Evolutionary conservation across 2,888 invertebrate species (phyloP).

Genomic region (Luperina nickerlii): DNA sequence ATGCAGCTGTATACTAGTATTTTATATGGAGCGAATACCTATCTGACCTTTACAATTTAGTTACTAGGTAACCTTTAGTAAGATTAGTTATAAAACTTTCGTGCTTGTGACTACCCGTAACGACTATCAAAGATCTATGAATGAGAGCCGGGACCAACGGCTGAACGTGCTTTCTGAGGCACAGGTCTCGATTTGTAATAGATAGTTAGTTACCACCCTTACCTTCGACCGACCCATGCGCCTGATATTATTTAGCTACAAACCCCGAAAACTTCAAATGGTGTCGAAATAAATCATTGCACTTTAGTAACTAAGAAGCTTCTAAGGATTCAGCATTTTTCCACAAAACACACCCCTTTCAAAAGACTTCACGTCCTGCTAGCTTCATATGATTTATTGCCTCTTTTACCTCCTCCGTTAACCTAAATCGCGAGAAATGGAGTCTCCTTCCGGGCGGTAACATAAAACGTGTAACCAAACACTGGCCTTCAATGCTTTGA

Average conservation of each 20-base stretch:
- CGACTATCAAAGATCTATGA: background rate
- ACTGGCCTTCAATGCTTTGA: conserved; percentile 26
- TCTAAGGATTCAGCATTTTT: background rate
- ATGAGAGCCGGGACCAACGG: background rate
- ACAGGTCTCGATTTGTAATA: background rate
- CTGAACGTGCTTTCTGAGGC: background rate
- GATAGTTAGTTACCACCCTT: background rate
- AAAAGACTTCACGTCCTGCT: background rate
- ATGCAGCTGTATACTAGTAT: background rate
- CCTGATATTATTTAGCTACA: too few species aligned
- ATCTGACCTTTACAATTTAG: background rate
- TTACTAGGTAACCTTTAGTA: background rate
- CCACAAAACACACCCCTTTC: background rate
- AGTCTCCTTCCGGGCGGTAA: conserved; percentile 34
- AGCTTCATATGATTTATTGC: conserved; percentile 42
- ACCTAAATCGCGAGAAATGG: conserved; percentile 20
- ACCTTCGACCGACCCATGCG: background rate
- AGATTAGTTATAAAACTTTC: background rate
- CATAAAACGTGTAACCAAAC: conserved; percentile 39
- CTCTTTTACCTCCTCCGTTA: conserved; percentile 22
- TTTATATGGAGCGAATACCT: background rate
- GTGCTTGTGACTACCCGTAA: background rate
- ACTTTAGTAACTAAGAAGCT: background rate
- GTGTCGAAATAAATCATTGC: conserved; percentile 9
- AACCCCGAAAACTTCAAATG: background rate